Conservation (phyloP, 2,113 vertebrate genomes). For the Danionella cerebrum region DNA sequence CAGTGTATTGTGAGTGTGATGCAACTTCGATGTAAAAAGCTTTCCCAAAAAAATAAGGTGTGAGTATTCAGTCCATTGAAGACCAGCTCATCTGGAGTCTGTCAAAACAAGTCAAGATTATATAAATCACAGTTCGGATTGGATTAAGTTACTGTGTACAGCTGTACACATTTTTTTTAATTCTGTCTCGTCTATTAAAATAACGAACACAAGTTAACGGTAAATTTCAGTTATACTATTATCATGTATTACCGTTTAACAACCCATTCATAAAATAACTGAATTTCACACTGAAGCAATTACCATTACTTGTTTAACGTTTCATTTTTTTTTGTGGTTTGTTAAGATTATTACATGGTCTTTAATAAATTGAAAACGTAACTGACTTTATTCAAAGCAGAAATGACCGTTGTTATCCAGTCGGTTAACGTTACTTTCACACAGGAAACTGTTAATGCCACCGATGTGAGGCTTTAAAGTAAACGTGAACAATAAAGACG, state of each 20-base stretch:
- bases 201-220: neutral
- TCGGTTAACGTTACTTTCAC: constrained; percentile 53
- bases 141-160: neutral
- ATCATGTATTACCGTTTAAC: neutral
- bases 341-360: neutral
- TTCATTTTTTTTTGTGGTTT: no score
- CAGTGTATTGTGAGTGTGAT: neutral
- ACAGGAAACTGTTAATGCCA: constrained; percentile 27
- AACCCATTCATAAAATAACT: neutral
- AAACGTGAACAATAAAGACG: neutral
- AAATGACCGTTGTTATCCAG: constrained; percentile 62
- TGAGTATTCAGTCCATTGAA: constrained; percentile 34
- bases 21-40: constrained; percentile 21
- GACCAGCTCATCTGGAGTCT: constrained; percentile 3
- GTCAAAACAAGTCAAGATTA: constrained; percentile 24
- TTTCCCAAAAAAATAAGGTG: constrained; percentile 36
- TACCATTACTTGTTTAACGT: no score
- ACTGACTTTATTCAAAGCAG: constrained; percentile 30
- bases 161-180: neutral
- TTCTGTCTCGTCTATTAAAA: neutral
- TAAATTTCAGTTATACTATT: neutral
- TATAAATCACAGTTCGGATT: neutral
- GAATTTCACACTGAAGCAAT: neutral
- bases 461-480: constrained; percentile 8
- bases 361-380: neutral